Conservation (phyloP, 1,140 invertebrate species). For the Pseudomyrmex dendroicus region DNA sequence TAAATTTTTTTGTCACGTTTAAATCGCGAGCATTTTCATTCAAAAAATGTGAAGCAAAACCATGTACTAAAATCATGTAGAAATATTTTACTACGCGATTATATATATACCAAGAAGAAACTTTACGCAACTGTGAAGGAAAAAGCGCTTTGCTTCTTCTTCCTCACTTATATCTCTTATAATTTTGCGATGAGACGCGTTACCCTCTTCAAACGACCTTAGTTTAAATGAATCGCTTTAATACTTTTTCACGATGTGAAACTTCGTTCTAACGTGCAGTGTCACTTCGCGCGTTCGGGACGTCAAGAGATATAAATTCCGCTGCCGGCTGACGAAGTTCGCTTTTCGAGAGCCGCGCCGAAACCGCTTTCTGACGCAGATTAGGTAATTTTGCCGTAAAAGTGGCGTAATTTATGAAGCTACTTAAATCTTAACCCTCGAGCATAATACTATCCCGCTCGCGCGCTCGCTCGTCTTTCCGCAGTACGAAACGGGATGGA, state of each 20-base stretch:
- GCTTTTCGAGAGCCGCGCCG: conserved; percentile 46
- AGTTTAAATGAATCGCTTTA: conserved; percentile 34
- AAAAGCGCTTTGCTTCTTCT: neutral
- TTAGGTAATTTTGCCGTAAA: conserved; percentile 67
- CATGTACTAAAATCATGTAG: too few species aligned
- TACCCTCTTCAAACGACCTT: neutral
- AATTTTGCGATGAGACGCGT: conserved; percentile 16
- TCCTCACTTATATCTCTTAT: neutral
- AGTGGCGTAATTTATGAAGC: conserved; percentile 71
- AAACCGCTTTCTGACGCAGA: conserved; percentile 38
- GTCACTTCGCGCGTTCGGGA: conserved; percentile 52
- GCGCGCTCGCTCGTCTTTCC: conserved; percentile 15
- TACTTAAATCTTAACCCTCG: conserved; percentile 64
- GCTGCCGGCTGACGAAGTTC: conserved; percentile 4
- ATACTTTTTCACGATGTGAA: conserved; percentile 38
- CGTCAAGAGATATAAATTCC: conserved; percentile 31
- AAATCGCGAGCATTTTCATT: too few species aligned
- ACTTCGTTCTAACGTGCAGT: conserved; percentile 41
- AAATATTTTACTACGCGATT: too few species aligned
- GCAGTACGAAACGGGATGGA: conserved; percentile 38
- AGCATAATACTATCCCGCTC: conserved; percentile 54
- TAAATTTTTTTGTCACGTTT: too few species aligned
- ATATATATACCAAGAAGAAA: too few species aligned
- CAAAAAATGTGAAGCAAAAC: too few species aligned
- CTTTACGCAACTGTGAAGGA: neutral